Evolutionary conservation across 2,113 vertebrate genomes (phyloP), one percentile per base, ranked within the genome.

Genomic region (Ailurus styani): DNA sequence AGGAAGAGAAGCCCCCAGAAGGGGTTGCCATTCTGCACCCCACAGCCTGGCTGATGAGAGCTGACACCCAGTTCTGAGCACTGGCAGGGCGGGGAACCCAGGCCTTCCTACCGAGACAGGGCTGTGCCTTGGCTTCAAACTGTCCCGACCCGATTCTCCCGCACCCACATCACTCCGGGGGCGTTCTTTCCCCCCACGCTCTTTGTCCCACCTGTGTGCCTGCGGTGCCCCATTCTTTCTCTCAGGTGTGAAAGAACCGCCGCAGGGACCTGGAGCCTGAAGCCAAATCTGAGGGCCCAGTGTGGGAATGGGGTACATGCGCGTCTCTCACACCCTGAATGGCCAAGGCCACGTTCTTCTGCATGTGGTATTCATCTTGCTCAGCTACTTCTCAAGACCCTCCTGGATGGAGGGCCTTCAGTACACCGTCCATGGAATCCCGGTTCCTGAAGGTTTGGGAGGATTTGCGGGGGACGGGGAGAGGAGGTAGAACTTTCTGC

Each of bases 351-450:
- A 14, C 31, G 62, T 57, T 57, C 66, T 90, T 78, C 60, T 62
- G 6, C n/a, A 13, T 42, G n/a, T 21, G 7, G 34, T n/a, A 31
- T 75, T 62, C 42, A 12, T 68, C 79, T 20, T 45, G 27, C 82
- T 95, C 50, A 37, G 89, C 89, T 75, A 40, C 37, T 93, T 72
- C 77, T 72, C 62, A 90, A 79, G 83, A 45, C 66, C 47, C n/a
- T 13, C 45, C n/a, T 29, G n/a, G 42, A 68, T 6, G 37, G 79
- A 55, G 29, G 81, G 47, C 73, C 31, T 57, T 62, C 50, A 7
- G 37, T 21, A 29, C 31, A 1, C 23, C 34, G n/a, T 25, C 12
- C 20, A 37, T 11, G 0, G 13, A 31, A 29, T 82, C 50, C 88
- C 7, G 14, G 21, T n/a, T 62, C 73, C 62, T 27, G 37, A 60